phyloP scores from a whole-genome alignment of 2,113 vertebrate genomes.

The Dunckerocampus dactyliophorus region DNA sequence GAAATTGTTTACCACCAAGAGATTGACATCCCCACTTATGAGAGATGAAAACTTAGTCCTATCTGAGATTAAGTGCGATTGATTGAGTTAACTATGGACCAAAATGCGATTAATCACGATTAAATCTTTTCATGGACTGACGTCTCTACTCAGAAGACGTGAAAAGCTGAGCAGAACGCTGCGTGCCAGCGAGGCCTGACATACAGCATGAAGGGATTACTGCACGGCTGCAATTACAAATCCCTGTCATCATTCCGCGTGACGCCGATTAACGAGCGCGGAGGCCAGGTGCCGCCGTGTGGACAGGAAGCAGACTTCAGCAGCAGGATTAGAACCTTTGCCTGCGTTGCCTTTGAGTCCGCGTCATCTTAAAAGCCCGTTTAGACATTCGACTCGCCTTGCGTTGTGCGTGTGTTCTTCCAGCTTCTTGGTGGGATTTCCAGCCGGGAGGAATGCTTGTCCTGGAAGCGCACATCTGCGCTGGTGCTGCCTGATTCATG shows the following conservation, averaged over 20 bases:
- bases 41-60: no score
- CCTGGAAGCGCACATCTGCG: slow-evolving; percentile 24
- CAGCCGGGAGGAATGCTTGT: slow-evolving; percentile 35
- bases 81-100: no score
- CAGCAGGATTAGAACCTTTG: no score
- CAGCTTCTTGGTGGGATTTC: slow-evolving; percentile 24
- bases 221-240: slow-evolving; percentile 18
- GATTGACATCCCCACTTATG: no score
- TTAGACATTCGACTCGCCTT: slow-evolving; percentile 13
- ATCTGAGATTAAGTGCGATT: no score
- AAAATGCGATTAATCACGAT: no score
- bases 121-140: no score
- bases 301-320: no score
- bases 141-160: no score
- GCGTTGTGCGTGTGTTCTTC: slow-evolving; percentile 42
- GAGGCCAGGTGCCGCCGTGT: slow-evolving; percentile 6
- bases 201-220: slow-evolving; percentile 27
- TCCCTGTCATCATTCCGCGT: slow-evolving; percentile 5
- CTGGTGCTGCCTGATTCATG: slow-evolving; percentile 37
- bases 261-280: neutral
- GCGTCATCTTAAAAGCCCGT: slow-evolving; percentile 7
- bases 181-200: slow-evolving; percentile 45
- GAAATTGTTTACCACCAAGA: no score
- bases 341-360: slow-evolving; percentile 7
- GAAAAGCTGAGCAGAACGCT: no score